phyloP scores from a whole-genome alignment of 2,888 invertebrate genomes.

The Cantharis nigra region DNA sequence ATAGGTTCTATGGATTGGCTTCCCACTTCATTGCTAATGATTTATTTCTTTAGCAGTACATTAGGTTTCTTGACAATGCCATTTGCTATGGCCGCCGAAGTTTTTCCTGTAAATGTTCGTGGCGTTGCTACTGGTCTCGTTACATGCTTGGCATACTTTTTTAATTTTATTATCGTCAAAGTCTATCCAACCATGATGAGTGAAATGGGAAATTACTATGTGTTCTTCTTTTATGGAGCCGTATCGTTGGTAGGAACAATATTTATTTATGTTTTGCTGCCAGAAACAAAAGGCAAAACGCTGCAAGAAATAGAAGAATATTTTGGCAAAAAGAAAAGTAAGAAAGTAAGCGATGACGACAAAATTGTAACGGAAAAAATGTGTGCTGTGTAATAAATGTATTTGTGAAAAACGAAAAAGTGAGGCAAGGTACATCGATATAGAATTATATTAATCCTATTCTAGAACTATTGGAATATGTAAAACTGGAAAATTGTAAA shows the following conservation, averaged over 20 bases:
- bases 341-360: neutral
- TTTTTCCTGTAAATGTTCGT: slow-evolving; percentile 60
- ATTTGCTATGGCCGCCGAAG: slow-evolving; percentile 62
- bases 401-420: neutral
- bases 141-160: slow-evolving; percentile 57
- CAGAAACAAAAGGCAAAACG: slow-evolving; percentile 62
- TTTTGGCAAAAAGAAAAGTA: slow-evolving; percentile 46
- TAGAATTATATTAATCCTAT: neutral
- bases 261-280: slow-evolving; percentile 56
- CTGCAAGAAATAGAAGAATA: slow-evolving; percentile 58
- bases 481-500: neutral
- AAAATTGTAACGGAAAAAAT: neutral
- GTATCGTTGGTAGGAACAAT: slow-evolving; percentile 57
- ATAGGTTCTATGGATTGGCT: slow-evolving; percentile 45
- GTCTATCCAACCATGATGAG: slow-evolving; percentile 56
- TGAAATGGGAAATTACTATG: slow-evolving; percentile 54
- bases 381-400: neutral
- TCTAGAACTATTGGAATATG: neutral
- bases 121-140: slow-evolving; percentile 59
- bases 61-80: slow-evolving; percentile 62
- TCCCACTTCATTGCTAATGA: slow-evolving; percentile 55
- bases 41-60: slow-evolving; percentile 60
- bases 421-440: neutral
- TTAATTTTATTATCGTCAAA: slow-evolving; percentile 61
- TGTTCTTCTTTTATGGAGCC: slow-evolving; percentile 59